Percentiles rank a stretch among this genome's conserved stretches.
phyloP scores from a whole-genome alignment of 2,797 vertebrate genomes.

The Potorous gilbertii region DNA sequence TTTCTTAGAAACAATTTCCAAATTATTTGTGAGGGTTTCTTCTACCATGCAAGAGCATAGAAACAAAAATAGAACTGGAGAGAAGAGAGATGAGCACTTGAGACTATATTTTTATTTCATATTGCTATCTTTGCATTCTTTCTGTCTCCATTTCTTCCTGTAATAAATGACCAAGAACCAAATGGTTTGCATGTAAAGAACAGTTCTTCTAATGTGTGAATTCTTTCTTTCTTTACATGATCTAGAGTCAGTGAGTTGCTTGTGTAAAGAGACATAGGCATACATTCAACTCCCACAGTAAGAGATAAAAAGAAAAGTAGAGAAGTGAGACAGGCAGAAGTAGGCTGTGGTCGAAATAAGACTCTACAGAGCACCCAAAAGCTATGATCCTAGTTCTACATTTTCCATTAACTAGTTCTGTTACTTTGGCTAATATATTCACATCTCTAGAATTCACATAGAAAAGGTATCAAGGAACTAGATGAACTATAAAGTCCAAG shows the following conservation, averaged over 20 bases:
- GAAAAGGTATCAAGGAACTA: neutral
- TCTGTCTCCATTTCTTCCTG: neutral
- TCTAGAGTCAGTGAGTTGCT: neutral
- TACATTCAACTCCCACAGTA: neutral
- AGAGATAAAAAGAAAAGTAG: neutral
- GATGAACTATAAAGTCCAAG: neutral
- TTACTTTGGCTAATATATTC: neutral
- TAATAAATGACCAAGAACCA: neutral
- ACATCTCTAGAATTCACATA: neutral
- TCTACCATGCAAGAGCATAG: neutral
- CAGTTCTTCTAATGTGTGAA: neutral
- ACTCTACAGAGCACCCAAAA: neutral
- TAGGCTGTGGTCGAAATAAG: neutral
- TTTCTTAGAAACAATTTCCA: neutral
- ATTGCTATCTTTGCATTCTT: neutral
- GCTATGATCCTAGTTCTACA: neutral
- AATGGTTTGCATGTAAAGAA: neutral
- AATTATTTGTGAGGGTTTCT: neutral
- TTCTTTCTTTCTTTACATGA: neutral
- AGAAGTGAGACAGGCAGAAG: neutral
- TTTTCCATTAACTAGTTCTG: neutral
- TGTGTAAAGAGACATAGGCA: neutral
- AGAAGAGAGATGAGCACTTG: neutral
- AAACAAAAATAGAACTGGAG: neutral
- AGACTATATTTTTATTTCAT: neutral